Percentiles rank a stretch among this genome's conserved stretches.
phyloP scores from a whole-genome alignment of 1,140 invertebrate species.

The Hyposmocoma kahamanoa region DNA sequence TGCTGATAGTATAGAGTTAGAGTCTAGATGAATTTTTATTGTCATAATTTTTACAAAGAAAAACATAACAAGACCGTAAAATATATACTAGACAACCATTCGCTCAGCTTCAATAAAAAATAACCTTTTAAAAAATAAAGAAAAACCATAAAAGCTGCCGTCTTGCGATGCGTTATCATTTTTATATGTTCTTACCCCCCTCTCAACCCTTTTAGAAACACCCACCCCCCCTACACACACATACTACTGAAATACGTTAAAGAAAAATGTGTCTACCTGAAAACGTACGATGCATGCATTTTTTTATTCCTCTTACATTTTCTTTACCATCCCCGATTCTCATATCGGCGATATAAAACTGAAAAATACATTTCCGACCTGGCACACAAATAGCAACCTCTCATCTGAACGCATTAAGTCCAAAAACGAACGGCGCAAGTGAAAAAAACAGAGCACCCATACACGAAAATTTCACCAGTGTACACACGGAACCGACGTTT shows the following conservation, averaged over 20 bases:
- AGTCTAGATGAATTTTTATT: no score
- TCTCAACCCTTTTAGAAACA: conserved; percentile 43
- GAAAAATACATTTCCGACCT: conserved; percentile 65
- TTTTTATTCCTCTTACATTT: conserved; percentile 67
- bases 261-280: conserved; percentile 74
- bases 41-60: no score
- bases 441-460: conserved; percentile 58
- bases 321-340: conserved; percentile 72
- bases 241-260: conserved; percentile 69
- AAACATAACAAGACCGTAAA: no score
- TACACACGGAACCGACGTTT: conserved; percentile 55
- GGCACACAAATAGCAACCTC: conserved; percentile 26
- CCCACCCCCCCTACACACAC: conserved; percentile 40
- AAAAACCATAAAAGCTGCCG: conserved; percentile 73
- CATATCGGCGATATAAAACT: conserved; percentile 74
- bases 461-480: conserved; percentile 41
- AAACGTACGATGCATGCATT: conserved; percentile 69
- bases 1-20: no score
- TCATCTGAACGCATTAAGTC: conserved; percentile 11
- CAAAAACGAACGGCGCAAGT: conserved; percentile 16
- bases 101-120: conserved; percentile 59
- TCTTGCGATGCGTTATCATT: conserved; percentile 73
- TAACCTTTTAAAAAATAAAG: conserved; percentile 69
- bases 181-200: conserved; percentile 66
- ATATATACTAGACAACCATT: no score